A percentile compares a stretch with the other conserved stretches of the same genome.
Conservation (phyloP, 2,888 invertebrate genomes). For the Eupsilia transversa region DNA sequence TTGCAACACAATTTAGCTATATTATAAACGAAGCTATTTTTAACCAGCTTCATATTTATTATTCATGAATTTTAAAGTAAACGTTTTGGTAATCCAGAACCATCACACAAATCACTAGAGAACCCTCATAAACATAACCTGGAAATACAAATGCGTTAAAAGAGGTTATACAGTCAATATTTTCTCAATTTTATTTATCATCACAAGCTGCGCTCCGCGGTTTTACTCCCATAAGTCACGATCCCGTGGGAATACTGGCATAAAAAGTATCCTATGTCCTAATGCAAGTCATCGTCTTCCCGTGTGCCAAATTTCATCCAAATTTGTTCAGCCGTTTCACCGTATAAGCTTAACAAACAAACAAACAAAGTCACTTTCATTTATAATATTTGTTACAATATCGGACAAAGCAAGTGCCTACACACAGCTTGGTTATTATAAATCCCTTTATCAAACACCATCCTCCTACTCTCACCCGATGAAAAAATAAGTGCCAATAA, state of each 20-base stretch:
- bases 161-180: not conserved
- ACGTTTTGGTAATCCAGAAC: not conserved
- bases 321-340: too few species aligned
- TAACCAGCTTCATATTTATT: not conserved
- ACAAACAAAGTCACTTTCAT: too few species aligned
- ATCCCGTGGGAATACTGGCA: too few species aligned
- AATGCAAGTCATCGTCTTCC: too few species aligned
- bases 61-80: not conserved
- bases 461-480: slow-evolving; percentile 33
- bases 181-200: not conserved
- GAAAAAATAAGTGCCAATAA: slow-evolving; percentile 56
- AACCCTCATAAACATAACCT: too few species aligned
- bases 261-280: too few species aligned
- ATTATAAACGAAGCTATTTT: not conserved
- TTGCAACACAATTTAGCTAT: slow-evolving; percentile 12
- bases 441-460: slow-evolving; percentile 32
- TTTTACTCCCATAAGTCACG: too few species aligned
- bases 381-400: too few species aligned
- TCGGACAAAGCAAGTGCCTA: not conserved
- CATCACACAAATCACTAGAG: too few species aligned
- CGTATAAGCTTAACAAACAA: too few species aligned
- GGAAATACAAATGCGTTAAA: not conserved
- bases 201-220: too few species aligned
- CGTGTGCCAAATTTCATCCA: too few species aligned
- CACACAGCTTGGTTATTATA: slow-evolving; percentile 20